These are phyloP conservation scores for Cichladusa arquata DNA, from an alignment of 2,113 vertebrate genomes.

Conservation along the genomic window DNA sequence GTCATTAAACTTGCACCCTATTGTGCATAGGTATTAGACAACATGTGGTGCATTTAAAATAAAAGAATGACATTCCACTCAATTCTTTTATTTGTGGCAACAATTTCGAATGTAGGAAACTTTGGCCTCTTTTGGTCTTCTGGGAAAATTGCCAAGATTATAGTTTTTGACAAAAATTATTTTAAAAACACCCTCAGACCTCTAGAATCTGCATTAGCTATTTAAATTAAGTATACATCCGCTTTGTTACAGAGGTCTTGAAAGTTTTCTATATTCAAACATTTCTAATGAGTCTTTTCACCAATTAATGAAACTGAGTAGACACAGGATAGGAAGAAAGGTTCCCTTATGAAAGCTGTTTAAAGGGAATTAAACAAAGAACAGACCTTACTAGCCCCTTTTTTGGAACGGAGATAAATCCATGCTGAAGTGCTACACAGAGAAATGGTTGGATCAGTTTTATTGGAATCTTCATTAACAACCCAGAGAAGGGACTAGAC, in stretches of 20 bases:
- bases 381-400: not conserved
- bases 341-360: not conserved
- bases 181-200: not conserved
- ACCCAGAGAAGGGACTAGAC: not conserved
- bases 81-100: conserved; percentile 67
- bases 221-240: not conserved
- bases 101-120: conserved; percentile 55
- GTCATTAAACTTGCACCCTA: conserved; percentile 77
- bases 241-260: not conserved
- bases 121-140: conserved; percentile 59
- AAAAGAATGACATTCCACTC: conserved; percentile 64
- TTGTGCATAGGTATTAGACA: conserved; percentile 75
- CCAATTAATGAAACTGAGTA: not conserved
- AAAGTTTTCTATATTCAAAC: not conserved
- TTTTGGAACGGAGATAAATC: not conserved
- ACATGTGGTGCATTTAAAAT: conserved; percentile 74
- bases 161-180: not conserved
- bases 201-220: not conserved
- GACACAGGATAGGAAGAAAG: not conserved
- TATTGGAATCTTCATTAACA: not conserved
- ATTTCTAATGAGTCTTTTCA: not conserved
- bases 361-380: not conserved
- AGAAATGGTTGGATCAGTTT: not conserved
- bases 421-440: not conserved
- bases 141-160: conserved; percentile 45